Evolutionary conservation across 2,113 vertebrate species (phyloP), one percentile per base, ranked within the genome.

Genomic region (Thomomys bottae): DNA sequence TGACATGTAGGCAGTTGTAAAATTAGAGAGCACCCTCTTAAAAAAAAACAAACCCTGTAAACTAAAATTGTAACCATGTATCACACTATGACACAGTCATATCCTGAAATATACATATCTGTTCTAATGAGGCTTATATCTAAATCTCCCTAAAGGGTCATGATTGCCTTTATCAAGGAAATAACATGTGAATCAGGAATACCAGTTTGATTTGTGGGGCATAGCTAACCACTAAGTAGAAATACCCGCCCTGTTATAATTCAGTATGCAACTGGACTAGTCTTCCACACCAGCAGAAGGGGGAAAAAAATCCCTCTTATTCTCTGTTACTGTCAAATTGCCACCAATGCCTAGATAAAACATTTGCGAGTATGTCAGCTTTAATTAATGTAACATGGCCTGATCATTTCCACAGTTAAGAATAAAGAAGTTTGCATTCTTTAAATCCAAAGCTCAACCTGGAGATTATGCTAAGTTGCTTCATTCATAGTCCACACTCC

Each of bases 391-490:
- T 97, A 98, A 98, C 97, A 96, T 94, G 97, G 97, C 97, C 97
- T 95, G 97, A 97, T 98, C 97, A 97, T 97, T 97, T 98, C 96
- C 97, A 97, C 96, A 97, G 97, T 45, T 97, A 97, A 96, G 91
- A 98, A 98, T 96, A 98, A 98, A 98, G 97, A 98, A 98, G 96
- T 96, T 96, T 94, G 97, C 93, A 82, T 97, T 97, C 97, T 98
- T 98, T 97, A 98, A 97, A 97, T 92, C 97, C 95, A 89, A 94
- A 96, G 94, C 97, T 97, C 96, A 98, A 97, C 97, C 97, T 98
- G 97, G 93, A 98, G 98, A 98, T 98, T 98, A 98, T 98, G 98
- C 97, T 98, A 98, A 98, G 84, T 97, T 95, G 95, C 97, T 98
- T 98, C 98, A 98, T 98, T 98, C 98, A 97, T 18, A 98, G 98